Base-by-base conservation (phyloP, 2,797 vertebrate genomes). In the Betta splendens region DNA sequence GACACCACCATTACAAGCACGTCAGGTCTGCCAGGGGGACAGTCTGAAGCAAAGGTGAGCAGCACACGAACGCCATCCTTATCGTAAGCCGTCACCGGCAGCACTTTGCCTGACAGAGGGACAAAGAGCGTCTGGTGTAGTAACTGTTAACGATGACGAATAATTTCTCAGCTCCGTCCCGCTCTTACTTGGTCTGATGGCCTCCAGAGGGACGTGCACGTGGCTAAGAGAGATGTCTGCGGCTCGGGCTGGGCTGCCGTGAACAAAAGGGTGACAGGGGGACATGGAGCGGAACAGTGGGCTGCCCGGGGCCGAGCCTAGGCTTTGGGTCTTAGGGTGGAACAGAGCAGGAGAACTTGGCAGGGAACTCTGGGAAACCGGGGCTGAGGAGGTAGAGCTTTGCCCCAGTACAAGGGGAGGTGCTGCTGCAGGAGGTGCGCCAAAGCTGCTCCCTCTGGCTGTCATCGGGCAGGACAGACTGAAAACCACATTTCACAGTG, bases 1-100 rank as follows among this genome's bases (percentile, higher is more conserved):
- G 97, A 98, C n/a, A 98, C 93, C n/a, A 99, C 95, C 57, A 97
- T 94, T 0, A 99, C 95, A 20, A 98, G 84, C 48, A 98, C 94
- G 0, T 98, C 96, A 0, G 93, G 85, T 36, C 95, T 80, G 0
- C 93, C 92, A 0, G 94, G 93, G 0, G 96, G 97, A n/a, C 94
- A 94, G 73, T 98, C 94, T 25, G 94, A 90, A 5, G 96, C 95
- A 44, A 97, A 97, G 86, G 98, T 97, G 77, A 99, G 72, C 53
- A 98, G 92, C 85, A 98, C 92, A 1, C 96, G 93, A 23, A 99
- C 94, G 0, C 97, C 96, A 0, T 96, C 93, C 82, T 94, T 98
- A 82, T 99, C 97, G 0, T 97, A 98, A 42, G 95, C 94, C 2
- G 95, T 98, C 73, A 98, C 92, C 0, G 96, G 96, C 42, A 96